phyloP scores from a whole-genome alignment of 2,797 vertebrate species.

The Lophura swinhoii region DNA sequence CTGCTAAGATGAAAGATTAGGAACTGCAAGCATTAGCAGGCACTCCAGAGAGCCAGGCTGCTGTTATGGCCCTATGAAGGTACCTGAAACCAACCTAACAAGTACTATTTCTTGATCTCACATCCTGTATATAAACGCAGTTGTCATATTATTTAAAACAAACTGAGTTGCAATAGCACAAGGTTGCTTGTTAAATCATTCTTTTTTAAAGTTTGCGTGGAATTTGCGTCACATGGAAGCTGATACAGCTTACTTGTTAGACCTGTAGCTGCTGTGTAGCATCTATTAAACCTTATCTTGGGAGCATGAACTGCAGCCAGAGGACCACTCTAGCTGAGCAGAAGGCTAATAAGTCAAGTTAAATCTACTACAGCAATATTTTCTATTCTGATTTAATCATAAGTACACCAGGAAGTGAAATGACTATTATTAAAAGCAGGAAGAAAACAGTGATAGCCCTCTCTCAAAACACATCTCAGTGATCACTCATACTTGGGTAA shows the following conservation, averaged over 20 bases:
- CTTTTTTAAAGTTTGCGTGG: neutral
- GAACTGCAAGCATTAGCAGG: neutral
- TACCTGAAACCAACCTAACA: neutral
- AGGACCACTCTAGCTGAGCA: neutral
- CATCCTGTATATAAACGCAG: neutral
- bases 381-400: neutral
- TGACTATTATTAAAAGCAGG: neutral
- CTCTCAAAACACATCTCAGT: neutral
- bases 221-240: neutral
- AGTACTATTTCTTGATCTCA: neutral
- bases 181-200: neutral
- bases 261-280: neutral
- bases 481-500: neutral
- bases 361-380: neutral
- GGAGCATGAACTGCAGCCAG: neutral
- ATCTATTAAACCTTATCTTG: neutral
- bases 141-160: neutral
- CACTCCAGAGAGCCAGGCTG: neutral
- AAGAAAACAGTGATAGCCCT: neutral
- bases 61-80: fast-evolving
- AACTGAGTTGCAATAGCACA: neutral
- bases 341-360: neutral
- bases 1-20: neutral
- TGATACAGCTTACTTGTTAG: neutral
- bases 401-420: neutral